These are phyloP conservation scores for Acanthosepion lycidas DNA, from an alignment of 2,888 invertebrate genomes.

Conservation along the genomic window DNA sequence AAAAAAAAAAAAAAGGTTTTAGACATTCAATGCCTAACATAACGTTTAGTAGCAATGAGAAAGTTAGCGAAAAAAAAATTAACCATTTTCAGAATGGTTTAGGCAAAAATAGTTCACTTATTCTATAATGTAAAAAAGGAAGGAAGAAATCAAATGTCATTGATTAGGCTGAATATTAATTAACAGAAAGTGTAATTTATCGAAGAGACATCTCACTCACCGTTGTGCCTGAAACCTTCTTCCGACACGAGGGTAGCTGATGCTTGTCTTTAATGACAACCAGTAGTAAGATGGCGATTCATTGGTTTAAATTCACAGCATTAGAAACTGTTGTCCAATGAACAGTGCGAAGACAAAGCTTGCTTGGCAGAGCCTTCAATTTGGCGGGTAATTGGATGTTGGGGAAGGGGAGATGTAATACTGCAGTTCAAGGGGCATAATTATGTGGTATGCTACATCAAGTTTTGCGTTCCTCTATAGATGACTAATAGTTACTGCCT, in stretches of 20 bases:
- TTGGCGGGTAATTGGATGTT: slow-evolving; percentile 44
- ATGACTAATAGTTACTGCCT: too few species aligned
- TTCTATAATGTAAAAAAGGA: too few species aligned
- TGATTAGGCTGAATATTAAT: not conserved
- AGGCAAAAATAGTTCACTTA: not conserved
- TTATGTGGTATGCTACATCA: slow-evolving; percentile 13
- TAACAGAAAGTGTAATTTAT: not conserved
- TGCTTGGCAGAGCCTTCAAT: not conserved
- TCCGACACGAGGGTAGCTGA: slow-evolving; percentile 41
- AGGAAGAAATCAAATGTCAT: too few species aligned
- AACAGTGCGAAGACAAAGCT: not conserved
- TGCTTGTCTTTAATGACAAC: not conserved
- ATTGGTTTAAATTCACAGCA: slow-evolving; percentile 41
- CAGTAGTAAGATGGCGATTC: not conserved
- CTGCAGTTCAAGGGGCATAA: not conserved
- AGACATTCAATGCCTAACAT: not conserved
- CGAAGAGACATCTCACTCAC: not conserved
- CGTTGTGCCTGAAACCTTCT: slow-evolving; percentile 13
- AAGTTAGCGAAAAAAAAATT: not conserved
- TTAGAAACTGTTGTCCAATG: slow-evolving; percentile 11
- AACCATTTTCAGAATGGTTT: not conserved
- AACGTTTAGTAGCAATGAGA: not conserved
- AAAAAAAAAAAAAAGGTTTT: too few species aligned
- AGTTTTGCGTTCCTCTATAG: slow-evolving; percentile 25
- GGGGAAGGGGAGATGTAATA: not conserved